Percentiles rank a stretch among this genome's conserved stretches.
Conservation (phyloP, 2,888 invertebrate genomes). For the Calameuta filiformis region DNA sequence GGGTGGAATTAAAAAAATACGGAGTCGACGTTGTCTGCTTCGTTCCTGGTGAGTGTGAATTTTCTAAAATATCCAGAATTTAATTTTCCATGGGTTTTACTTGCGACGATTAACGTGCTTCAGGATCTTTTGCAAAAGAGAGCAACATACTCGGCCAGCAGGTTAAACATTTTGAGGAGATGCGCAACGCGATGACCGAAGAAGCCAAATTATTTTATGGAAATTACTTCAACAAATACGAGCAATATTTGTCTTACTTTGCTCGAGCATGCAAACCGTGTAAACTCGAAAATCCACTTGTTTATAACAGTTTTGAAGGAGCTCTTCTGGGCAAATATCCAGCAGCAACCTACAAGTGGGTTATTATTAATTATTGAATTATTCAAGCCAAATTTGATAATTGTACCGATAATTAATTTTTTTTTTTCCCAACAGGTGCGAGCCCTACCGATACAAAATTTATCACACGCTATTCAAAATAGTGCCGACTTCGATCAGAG, state of each 20-base stretch:
- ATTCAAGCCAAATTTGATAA: neutral
- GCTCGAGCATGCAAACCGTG: constrained; percentile 67
- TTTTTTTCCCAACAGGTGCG: constrained; percentile 56
- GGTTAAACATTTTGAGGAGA: constrained; percentile 71
- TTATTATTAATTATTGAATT: constrained; percentile 2
- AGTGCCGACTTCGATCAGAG: constrained; percentile 70
- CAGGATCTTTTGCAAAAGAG: constrained; percentile 77
- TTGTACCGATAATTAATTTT: neutral
- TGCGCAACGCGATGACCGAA: constrained; percentile 73
- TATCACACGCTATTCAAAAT: constrained; percentile 76
- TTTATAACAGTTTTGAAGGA: constrained; percentile 74
- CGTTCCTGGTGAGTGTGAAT: constrained; percentile 74
- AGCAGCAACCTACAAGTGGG: constrained; percentile 72
- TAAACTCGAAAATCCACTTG: constrained; percentile 68
- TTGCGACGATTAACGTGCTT: neutral
- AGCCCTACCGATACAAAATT: constrained; percentile 75
- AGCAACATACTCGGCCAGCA: constrained; percentile 79
- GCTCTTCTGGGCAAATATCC: constrained; percentile 74
- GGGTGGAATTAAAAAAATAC: constrained; percentile 78
- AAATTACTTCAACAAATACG: constrained; percentile 74
- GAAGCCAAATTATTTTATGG: constrained; percentile 76
- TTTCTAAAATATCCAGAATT: neutral
- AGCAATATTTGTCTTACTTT: constrained; percentile 70
- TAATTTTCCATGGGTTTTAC: neutral
- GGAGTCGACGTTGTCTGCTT: constrained; percentile 80